These are phyloP conservation scores for Asobara japonica DNA, from an alignment of 1,140 invertebrate genomes.

Conservation along the genomic window DNA sequence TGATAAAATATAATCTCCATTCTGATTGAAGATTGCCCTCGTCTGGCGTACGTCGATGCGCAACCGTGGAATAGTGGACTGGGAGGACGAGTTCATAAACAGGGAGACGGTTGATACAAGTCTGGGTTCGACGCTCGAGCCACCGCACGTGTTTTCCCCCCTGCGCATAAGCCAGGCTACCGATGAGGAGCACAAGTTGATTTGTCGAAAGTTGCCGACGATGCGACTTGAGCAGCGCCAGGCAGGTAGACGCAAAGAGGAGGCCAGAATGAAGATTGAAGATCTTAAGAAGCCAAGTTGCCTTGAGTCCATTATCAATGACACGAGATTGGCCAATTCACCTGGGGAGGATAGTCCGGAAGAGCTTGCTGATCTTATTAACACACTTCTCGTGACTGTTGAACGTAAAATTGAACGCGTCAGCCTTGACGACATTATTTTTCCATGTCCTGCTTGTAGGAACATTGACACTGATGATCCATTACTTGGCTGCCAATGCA, in stretches of 20 bases:
- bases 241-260: conserved; percentile 22
- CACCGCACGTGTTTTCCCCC: conserved; percentile 24
- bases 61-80: conserved; percentile 62
- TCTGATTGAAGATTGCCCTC: conserved; percentile 57
- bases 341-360: conserved; percentile 55
- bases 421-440: conserved; percentile 73
- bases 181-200: conserved; percentile 39
- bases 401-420: conserved; percentile 75
- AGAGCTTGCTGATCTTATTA: conserved; percentile 71
- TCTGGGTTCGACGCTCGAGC: conserved; percentile 11
- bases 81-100: conserved; percentile 65
- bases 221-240: conserved; percentile 25
- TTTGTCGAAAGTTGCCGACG: conserved; percentile 13
- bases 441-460: conserved; percentile 70
- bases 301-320: conserved; percentile 26
- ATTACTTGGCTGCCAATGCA: conserved; percentile 59
- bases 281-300: conserved; percentile 23
- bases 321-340: background rate
- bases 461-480: conserved; percentile 66
- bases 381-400: conserved; percentile 72
- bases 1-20: conserved; percentile 4
- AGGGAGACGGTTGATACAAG: conserved; percentile 53
- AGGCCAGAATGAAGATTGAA: conserved; percentile 26
- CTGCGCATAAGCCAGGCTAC: conserved; percentile 1
- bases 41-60: conserved; percentile 65